phyloP scores from a whole-genome alignment of 2,888 invertebrate genomes.

The Cecidostiba fungosa region DNA sequence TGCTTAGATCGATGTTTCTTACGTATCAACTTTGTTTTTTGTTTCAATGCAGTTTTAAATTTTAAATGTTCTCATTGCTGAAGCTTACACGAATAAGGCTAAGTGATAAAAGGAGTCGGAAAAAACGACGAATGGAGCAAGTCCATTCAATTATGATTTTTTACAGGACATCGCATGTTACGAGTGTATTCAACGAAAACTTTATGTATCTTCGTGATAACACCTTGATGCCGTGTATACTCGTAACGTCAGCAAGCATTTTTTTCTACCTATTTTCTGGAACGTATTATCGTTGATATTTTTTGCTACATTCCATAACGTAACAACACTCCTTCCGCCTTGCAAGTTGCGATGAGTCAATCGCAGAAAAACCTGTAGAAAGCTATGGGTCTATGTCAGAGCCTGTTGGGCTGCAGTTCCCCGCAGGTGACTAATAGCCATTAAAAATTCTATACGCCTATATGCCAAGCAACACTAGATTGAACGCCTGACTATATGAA shows the following conservation, averaged over 20 bases:
- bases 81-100: too few species aligned
- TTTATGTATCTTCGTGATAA: slow-evolving; percentile 55
- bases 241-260: slow-evolving; percentile 23
- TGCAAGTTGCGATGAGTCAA: not conserved
- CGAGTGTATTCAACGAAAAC: slow-evolving; percentile 42
- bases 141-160: too few species aligned
- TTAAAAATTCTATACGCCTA: not conserved
- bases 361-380: not conserved
- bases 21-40: not conserved
- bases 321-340: not conserved
- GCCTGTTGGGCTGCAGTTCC: not conserved
- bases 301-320: not conserved
- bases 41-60: not conserved
- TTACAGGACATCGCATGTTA: slow-evolving; percentile 50
- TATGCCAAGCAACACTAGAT: not conserved
- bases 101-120: too few species aligned
- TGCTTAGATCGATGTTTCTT: not conserved
- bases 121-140: too few species aligned
- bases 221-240: slow-evolving; percentile 1
- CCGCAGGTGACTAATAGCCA: not conserved
- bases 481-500: not conserved
- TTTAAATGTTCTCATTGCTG: not conserved
- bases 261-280: slow-evolving; percentile 24
- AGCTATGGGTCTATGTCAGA: not conserved
- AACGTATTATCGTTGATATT: not conserved